Evolutionary conservation across 2,113 vertebrate species (phyloP).

Genomic region (Tonatia bakeri): DNA sequence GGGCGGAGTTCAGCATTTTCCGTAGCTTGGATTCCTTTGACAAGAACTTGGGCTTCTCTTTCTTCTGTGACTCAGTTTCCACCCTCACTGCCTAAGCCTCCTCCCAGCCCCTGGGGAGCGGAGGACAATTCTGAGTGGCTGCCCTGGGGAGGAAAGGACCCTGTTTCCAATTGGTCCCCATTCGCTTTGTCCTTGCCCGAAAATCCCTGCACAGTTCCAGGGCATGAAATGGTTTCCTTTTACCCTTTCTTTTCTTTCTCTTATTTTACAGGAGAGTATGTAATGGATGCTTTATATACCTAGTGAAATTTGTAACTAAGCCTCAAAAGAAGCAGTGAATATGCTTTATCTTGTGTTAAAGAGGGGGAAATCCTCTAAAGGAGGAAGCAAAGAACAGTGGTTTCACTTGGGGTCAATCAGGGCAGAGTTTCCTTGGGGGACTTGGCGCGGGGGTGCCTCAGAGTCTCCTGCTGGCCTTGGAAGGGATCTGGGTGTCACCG

Average conservation of each 20-base stretch:
- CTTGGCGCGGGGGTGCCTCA: fast-evolving
- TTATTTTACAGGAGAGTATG: background rate
- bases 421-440: background rate
- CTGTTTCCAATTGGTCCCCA: background rate
- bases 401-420: background rate
- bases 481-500: background rate
- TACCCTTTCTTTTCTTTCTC: background rate
- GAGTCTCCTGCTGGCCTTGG: background rate
- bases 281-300: background rate
- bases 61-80: background rate
- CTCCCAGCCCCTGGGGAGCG: background rate
- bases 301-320: background rate
- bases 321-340: background rate
- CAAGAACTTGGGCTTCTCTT: background rate
- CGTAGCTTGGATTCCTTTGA: background rate
- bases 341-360: background rate
- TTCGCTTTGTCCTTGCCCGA: background rate
- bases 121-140: background rate
- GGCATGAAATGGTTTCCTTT: background rate
- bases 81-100: background rate
- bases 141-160: background rate
- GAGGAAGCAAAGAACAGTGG: background rate
- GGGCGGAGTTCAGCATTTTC: background rate
- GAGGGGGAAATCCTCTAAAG: background rate
- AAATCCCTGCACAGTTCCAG: background rate